phyloP scores from a whole-genome alignment of 2,113 vertebrate species.

The Lasiurus borealis region DNA sequence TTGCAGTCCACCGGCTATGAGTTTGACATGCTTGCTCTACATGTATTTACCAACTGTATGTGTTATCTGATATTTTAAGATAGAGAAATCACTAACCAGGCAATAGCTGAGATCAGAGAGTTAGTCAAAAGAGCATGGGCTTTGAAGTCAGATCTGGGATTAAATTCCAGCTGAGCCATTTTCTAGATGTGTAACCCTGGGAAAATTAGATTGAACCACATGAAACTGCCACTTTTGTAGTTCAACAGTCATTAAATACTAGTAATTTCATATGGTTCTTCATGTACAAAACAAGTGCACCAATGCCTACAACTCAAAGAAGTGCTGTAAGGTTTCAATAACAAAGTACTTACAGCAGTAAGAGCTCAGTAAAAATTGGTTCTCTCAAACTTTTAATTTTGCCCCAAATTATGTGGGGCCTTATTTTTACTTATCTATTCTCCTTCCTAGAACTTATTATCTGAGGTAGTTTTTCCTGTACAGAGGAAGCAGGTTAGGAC shows the following conservation, averaged over 20 bases:
- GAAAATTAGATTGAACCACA: constrained; percentile 7
- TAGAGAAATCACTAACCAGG: constrained; percentile 16
- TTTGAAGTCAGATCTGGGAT: neutral
- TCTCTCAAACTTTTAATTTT: constrained; percentile 40
- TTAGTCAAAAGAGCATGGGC: neutral
- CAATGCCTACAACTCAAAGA: neutral
- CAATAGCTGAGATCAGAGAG: neutral
- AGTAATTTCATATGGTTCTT: constrained; percentile 51
- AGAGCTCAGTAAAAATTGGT: neutral
- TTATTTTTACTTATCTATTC: constrained; percentile 44
- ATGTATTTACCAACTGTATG: neutral
- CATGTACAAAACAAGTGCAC: constrained; percentile 18
- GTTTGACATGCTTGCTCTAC: too few relatives aligned
- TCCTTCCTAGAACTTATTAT: constrained; percentile 1
- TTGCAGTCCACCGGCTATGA: too few relatives aligned
- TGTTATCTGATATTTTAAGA: neutral
- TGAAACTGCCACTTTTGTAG: constrained; percentile 22
- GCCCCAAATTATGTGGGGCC: neutral
- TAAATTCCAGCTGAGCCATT: neutral
- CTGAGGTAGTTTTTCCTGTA: neutral
- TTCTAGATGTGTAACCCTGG: constrained; percentile 5
- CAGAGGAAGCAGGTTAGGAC: constrained; percentile 4
- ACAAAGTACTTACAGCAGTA: neutral
- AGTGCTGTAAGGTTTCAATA: neutral
- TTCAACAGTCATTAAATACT: constrained; percentile 44